Evolutionary conservation across 1,140 invertebrate species (phyloP).

Genomic region (Sminthurides bifidus): DNA sequence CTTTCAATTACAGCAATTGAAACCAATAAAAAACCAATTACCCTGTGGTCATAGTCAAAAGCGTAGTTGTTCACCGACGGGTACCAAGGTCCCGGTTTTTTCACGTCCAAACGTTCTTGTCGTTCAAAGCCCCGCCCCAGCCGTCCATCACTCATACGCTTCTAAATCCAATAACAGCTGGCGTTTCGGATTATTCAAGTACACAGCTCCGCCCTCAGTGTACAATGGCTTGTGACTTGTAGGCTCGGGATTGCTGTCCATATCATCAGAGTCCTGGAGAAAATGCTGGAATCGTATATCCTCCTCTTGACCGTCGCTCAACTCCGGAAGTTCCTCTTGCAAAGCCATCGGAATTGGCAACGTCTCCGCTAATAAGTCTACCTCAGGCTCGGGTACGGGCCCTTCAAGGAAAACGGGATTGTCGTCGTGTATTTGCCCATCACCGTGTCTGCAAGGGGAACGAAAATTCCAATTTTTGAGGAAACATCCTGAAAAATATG

Average conservation of each 20-base stretch:
- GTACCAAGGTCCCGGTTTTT: constrained; percentile 77
- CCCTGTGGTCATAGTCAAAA: constrained; percentile 36
- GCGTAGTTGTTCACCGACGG: constrained; percentile 47
- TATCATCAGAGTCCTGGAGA: no score
- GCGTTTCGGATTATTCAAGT: constrained; percentile 35
- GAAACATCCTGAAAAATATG: no score
- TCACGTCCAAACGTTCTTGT: constrained; percentile 78
- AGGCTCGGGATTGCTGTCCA: constrained; percentile 6
- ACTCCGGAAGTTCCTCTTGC: background rate
- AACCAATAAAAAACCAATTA: background rate
- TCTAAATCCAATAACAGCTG: constrained; percentile 6
- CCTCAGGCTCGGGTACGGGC: no score
- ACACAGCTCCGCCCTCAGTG: constrained; percentile 51
- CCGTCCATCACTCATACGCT: background rate
- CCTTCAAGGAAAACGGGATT: no score
- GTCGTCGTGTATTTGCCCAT: background rate
- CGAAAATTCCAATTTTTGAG: no score
- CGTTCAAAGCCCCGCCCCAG: constrained; percentile 54
- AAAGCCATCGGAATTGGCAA: no score
- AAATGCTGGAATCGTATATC: no score
- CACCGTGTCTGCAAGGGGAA: background rate
- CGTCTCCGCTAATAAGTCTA: no score
- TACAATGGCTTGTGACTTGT: constrained; percentile 41
- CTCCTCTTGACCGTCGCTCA: background rate
- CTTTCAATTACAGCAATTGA: background rate